phyloP scores from a whole-genome alignment of 30 jellyfish, hydroid and myxozoan species.

The Chrysaora quinquecirrha region DNA sequence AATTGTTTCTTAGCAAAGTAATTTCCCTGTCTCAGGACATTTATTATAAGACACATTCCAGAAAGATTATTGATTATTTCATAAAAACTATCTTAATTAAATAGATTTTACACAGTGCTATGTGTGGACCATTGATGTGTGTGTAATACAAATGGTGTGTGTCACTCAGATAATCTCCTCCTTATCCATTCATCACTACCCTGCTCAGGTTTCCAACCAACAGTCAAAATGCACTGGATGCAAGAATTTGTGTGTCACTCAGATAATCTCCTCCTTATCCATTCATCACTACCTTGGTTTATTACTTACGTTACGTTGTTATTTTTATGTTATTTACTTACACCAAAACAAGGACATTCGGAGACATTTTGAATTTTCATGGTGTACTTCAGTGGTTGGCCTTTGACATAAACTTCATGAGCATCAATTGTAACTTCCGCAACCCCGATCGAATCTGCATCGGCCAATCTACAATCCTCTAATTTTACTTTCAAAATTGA shows the following conservation, averaged over 20 bases:
- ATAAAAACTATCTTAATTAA: no score
- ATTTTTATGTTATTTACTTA: background rate
- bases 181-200: conserved; percentile 46
- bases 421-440: conserved; percentile 23
- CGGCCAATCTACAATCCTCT: conserved; percentile 4
- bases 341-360: background rate
- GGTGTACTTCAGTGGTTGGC: background rate
- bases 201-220: conserved; percentile 53
- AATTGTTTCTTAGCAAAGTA: no score
- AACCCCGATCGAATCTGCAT: background rate
- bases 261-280: conserved; percentile 60
- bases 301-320: background rate
- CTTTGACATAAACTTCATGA: conserved; percentile 26
- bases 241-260: conserved; percentile 25
- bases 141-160: no score
- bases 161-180: conserved; percentile 51
- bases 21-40: no score
- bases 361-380: background rate
- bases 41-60: no score
- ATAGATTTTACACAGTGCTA: no score
- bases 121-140: background rate
- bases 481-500: conserved; percentile 18
- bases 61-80: no score
- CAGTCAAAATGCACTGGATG: conserved; percentile 41
- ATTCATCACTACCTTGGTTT: conserved; percentile 12